Evolutionary conservation across 1,140 invertebrate species (phyloP).

Genomic region (Rhopalosiphum padi): DNA sequence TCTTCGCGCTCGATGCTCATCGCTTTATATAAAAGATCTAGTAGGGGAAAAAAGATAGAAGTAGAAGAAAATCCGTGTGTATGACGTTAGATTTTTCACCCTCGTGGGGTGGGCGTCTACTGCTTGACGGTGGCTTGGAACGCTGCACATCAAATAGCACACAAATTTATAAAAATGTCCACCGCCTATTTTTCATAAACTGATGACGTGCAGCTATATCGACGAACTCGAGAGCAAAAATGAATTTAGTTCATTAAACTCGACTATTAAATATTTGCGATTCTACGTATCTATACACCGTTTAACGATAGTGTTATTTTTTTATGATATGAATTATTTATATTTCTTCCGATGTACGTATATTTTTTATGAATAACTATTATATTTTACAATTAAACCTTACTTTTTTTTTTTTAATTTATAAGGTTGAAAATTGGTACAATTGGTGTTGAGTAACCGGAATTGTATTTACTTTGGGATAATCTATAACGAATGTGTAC

Average conservation of each 20-base stretch:
- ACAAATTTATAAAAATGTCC: background rate
- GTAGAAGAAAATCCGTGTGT: slow-evolving; percentile 34
- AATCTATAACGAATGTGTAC: background rate
- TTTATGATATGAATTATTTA: background rate
- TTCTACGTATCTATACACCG: background rate
- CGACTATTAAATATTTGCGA: background rate
- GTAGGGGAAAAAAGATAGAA: background rate
- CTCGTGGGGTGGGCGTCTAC: background rate
- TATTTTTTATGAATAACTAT: background rate
- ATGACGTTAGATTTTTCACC: slow-evolving; percentile 52
- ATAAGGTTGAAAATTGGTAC: background rate
- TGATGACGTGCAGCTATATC: background rate
- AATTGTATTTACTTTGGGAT: background rate
- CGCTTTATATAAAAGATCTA: slow-evolving; percentile 39
- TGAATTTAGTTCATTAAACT: background rate
- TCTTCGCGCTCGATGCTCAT: background rate
- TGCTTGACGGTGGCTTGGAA: background rate
- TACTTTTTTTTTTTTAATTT: background rate
- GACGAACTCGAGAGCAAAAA: background rate
- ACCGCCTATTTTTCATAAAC: background rate
- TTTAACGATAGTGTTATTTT: background rate
- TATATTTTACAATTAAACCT: background rate
- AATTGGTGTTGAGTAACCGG: background rate
- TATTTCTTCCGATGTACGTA: background rate
- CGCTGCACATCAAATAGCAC: background rate